Evolutionary conservation across 2,888 invertebrate genomes (phyloP), one percentile per base, ranked within the genome.

Genomic region (Trissonchulus latispiculum): DNA sequence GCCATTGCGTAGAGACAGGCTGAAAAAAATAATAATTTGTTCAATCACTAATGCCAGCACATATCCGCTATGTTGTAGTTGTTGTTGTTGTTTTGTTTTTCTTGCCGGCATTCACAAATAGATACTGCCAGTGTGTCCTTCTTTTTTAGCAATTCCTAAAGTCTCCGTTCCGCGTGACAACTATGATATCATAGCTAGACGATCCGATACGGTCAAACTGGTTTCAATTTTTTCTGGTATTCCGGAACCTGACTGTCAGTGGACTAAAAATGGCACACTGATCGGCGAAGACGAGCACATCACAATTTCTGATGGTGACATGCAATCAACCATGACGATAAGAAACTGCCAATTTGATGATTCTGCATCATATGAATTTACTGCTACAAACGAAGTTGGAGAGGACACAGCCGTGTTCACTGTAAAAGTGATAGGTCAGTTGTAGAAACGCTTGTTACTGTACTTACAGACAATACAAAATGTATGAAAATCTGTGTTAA

Each of bases 221-320:
- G 8, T 23, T 23, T 8, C 48, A 48, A 48, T 66, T 18, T 35
- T 73, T 59, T 35, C 73, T 37, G 73, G 73, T 18, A 37, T 36
- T 31, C 73, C 73, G 1, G 59, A 59, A 36, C 67, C 70, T 23
- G 61, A 70, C 1, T 35, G 33, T 28, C 48, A 36, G 3, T 76
- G 74, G 72, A 33, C 77, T 2, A 75, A 77, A 35, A 78, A 80
- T 73, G 76, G 72, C 33, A 64, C 66, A 28, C 61, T 71, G 33
- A 23, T 76, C 31, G 61, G 33, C 28, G 59, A 67, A 28, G 28
- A 61, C 18, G 75, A 75, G 23, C 33, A 73, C 18, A 15, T 8
- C 32, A 15, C 66, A 28, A 64, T 64, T 8, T 15, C 66, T 8
- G 8, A 33, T 15, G 8, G 28, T 15, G 66, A 64, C 35, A 64